These are phyloP conservation scores for Oncorhynchus nerka DNA, from an alignment of 2,113 vertebrate species.

Conservation along the genomic window DNA sequence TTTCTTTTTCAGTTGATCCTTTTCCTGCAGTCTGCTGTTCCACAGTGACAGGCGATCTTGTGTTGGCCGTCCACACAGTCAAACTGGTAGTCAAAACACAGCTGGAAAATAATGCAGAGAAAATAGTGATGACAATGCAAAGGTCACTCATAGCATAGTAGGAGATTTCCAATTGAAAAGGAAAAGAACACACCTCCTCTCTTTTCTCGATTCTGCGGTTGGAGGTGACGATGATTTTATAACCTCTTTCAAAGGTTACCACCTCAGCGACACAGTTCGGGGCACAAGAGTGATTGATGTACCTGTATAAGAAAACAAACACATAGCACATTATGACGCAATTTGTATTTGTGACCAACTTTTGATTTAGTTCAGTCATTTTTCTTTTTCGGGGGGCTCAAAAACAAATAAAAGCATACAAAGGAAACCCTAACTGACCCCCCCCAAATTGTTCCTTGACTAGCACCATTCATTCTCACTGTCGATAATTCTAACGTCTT, in stretches of 20 bases:
- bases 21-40: slow-evolving; percentile 95
- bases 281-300: slow-evolving; percentile 96
- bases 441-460: too few relatives aligned
- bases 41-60: slow-evolving; percentile 95
- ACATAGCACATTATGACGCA: not conserved
- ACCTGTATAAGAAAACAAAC: slow-evolving; percentile 66
- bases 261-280: slow-evolving; percentile 97
- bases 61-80: slow-evolving; percentile 87
- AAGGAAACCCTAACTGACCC: too few relatives aligned
- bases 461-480: too few relatives aligned
- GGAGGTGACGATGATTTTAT: slow-evolving; percentile 98
- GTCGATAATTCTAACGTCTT: too few relatives aligned
- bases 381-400: too few relatives aligned
- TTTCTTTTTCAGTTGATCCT: slow-evolving; percentile 90
- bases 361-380: too few relatives aligned
- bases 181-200: slow-evolving; percentile 83
- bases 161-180: not conserved
- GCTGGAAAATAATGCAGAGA: slow-evolving; percentile 69
- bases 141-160: not conserved
- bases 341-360: too few relatives aligned
- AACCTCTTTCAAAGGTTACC: slow-evolving; percentile 94
- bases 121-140: not conserved
- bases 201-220: slow-evolving; percentile 90
- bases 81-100: slow-evolving; percentile 97
- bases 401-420: too few relatives aligned